phyloP scores from a whole-genome alignment of 2,797 vertebrate genomes.

The Notoglanidium macrostoma region DNA sequence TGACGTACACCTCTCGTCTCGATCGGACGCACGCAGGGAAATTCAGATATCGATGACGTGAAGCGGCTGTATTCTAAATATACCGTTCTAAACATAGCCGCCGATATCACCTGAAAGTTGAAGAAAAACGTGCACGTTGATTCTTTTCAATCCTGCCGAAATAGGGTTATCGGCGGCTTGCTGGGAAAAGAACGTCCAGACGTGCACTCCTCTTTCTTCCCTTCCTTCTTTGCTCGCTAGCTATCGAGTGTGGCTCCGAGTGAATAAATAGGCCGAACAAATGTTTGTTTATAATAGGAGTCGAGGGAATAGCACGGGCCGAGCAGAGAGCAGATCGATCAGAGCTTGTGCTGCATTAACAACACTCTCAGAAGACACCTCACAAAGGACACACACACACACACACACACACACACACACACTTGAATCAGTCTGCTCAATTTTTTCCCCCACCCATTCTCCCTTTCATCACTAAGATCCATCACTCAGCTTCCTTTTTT shows the following conservation, averaged over 20 bases:
- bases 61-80: not conserved
- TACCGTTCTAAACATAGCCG: not conserved
- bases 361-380: slow-evolving; percentile 50
- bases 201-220: not conserved
- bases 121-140: not conserved
- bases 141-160: not conserved
- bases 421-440: not conserved
- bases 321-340: slow-evolving; percentile 65
- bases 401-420: slow-evolving; percentile 24
- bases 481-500: not conserved
- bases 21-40: not conserved
- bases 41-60: not conserved
- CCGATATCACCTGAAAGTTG: not conserved
- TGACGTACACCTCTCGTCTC: not conserved
- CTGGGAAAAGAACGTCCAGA: not conserved
- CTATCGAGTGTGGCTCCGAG: slow-evolving; percentile 46
- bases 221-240: slow-evolving; percentile 4
- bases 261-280: slow-evolving; percentile 60
- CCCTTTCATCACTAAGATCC: not conserved
- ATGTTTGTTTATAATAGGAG: slow-evolving; percentile 63
- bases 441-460: not conserved
- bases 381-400: slow-evolving; percentile 24
- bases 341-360: slow-evolving; percentile 65
- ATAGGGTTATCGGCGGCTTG: not conserved
- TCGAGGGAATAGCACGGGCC: slow-evolving; percentile 52